Evolutionary conservation across 2,888 invertebrate genomes (phyloP).

Genomic region (Abrostola tripartita): DNA sequence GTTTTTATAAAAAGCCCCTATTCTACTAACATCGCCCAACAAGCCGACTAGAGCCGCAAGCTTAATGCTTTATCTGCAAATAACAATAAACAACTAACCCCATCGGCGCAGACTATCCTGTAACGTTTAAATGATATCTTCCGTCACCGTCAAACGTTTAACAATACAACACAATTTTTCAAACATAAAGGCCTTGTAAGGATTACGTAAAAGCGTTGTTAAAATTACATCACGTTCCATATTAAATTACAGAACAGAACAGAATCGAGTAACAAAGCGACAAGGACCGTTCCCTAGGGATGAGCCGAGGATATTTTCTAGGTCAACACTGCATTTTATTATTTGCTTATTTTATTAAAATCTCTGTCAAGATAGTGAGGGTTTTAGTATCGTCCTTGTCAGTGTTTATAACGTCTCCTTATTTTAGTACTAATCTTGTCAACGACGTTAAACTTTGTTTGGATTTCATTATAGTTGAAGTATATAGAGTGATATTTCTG

Average conservation of each 20-base stretch:
- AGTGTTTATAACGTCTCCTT: conserved; percentile 5
- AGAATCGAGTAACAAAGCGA: conserved; percentile 66
- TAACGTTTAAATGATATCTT: not conserved
- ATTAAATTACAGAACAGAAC: conserved; percentile 72
- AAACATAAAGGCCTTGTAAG: conserved; percentile 48
- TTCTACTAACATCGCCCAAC: too few species aligned
- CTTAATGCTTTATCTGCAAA: not conserved
- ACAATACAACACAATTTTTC: conserved; percentile 41
- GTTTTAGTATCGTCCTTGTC: conserved; percentile 33
- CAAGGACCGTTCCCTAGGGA: conserved; percentile 64
- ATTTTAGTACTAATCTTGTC: not conserved
- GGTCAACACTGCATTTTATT: conserved; percentile 69
- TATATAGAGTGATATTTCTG: not conserved
- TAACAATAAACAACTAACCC: conserved; percentile 6
- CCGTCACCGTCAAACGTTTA: conserved; percentile 37
- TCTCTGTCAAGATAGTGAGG: conserved; percentile 38
- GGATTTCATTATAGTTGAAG: not conserved
- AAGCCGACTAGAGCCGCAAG: not conserved
- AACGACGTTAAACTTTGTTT: conserved; percentile 4
- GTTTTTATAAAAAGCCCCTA: too few species aligned
- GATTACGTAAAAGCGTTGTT: conserved; percentile 49
- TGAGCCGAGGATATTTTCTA: conserved; percentile 59
- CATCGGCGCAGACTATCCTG: not conserved
- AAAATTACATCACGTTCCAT: conserved; percentile 75
- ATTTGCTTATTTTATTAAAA: conserved; percentile 63